Evolutionary conservation across 2,113 vertebrate genomes (phyloP).

Genomic region (Pheucticus melanocephalus): DNA sequence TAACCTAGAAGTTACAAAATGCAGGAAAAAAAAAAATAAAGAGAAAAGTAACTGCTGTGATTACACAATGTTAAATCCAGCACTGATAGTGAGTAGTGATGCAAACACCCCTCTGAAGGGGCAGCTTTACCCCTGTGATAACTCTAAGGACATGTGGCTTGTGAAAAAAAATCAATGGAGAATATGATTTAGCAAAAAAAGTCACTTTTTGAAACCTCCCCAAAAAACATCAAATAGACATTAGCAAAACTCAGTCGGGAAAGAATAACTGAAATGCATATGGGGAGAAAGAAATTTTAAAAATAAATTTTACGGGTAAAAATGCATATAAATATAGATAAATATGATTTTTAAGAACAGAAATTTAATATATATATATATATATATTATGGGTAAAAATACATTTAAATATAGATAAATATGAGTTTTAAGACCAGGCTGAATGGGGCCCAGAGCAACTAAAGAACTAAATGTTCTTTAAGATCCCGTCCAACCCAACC

Average conservation of each 20-base stretch:
- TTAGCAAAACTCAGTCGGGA: neutral
- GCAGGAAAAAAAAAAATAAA: neutral
- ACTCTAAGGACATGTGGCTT: neutral
- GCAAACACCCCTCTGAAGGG: neutral
- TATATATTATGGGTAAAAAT: too few relatives aligned
- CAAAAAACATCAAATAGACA: rapidly evolving
- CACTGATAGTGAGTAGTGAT: neutral
- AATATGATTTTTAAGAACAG: neutral
- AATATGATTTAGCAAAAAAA: neutral
- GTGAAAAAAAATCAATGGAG: neutral
- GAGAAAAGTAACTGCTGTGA: neutral
- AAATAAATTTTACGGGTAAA: too few relatives aligned
- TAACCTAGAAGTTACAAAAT: neutral
- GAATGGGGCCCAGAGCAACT: neutral
- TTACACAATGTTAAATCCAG: neutral
- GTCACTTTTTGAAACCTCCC: neutral
- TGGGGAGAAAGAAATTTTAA: neutral
- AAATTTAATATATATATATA: too few relatives aligned
- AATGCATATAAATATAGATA: neutral
- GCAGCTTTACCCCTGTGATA: neutral
- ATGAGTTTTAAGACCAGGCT: neutral
- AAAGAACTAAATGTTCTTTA: neutral
- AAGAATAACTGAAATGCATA: neutral
- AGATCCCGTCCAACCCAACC: neutral
- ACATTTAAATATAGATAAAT: neutral